Evolutionary conservation across 2,797 vertebrate species (phyloP).

Genomic region (Sebastes melanostomus): DNA sequence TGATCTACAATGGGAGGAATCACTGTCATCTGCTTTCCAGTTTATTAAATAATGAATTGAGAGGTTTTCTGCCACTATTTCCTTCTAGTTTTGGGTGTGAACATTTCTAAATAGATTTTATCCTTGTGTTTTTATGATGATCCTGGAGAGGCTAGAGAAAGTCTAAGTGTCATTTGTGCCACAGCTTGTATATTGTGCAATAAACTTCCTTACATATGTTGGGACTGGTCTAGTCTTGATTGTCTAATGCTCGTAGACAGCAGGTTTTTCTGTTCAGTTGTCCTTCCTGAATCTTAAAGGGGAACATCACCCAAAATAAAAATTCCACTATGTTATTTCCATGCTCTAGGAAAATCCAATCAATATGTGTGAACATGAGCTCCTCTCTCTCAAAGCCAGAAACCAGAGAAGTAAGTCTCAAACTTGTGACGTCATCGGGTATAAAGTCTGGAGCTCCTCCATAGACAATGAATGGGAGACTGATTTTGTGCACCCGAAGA

Average conservation of each 20-base stretch:
- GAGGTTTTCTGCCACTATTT: background rate
- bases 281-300: background rate
- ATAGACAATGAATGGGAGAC: no score
- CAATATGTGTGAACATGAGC: no score
- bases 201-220: background rate
- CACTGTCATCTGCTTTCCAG: background rate
- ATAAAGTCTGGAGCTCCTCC: no score
- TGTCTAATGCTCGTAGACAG: background rate
- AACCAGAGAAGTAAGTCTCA: no score
- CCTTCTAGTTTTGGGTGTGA: no score
- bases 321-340: no score
- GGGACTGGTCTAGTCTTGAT: background rate
- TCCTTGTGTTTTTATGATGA: background rate
- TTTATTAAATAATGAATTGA: background rate
- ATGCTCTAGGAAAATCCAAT: no score
- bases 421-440: no score
- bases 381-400: no score
- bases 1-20: background rate
- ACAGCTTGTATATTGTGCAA: background rate
- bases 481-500: accelerated
- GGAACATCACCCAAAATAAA: no score
- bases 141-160: background rate
- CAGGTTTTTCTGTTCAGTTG: background rate
- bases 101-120: background rate
- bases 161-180: background rate